A percentile compares a stretch with the other conserved stretches of the same genome.
Evolutionary conservation across 2,888 invertebrate species (phyloP).

Genomic region (Drosophila melanosoma): DNA sequence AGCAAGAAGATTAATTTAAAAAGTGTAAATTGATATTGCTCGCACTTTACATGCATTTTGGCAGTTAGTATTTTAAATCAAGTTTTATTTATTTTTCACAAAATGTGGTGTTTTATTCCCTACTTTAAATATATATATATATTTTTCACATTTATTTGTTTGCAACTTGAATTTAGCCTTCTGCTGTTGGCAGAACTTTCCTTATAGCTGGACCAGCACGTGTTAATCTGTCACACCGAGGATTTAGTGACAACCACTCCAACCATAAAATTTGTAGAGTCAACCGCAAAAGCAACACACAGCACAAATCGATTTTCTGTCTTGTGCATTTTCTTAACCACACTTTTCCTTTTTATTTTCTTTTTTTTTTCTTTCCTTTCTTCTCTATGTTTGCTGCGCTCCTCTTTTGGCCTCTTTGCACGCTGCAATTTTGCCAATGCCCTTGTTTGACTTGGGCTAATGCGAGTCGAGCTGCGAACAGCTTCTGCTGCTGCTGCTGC

Average conservation of each 20-base stretch:
- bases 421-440: conserved; percentile 75
- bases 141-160: conserved; percentile 31
- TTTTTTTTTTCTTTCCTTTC: conserved; percentile 3
- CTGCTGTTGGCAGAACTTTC: conserved; percentile 37
- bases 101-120: conserved; percentile 9
- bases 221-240: conserved; percentile 75
- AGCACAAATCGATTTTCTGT: conserved; percentile 72
- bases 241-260: conserved; percentile 61
- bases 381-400: conserved; percentile 3
- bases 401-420: conserved; percentile 36
- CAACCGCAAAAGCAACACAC: conserved; percentile 32
- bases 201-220: conserved; percentile 61
- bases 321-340: conserved; percentile 75
- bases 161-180: conserved; percentile 61
- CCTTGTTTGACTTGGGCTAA: conserved; percentile 78
- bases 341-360: conserved; percentile 53
- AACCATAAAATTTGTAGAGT: conserved; percentile 41
- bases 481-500: conserved; percentile 23
- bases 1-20: conserved; percentile 56
- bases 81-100: background rate
- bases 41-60: conserved; percentile 30
- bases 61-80: background rate
- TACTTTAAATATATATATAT: background rate
- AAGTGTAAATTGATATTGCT: conserved; percentile 50
- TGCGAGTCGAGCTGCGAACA: conserved; percentile 55